These are phyloP conservation scores for Ptilonorhynchus violaceus DNA, from an alignment of 2,113 vertebrate species.

Conservation along the genomic window DNA sequence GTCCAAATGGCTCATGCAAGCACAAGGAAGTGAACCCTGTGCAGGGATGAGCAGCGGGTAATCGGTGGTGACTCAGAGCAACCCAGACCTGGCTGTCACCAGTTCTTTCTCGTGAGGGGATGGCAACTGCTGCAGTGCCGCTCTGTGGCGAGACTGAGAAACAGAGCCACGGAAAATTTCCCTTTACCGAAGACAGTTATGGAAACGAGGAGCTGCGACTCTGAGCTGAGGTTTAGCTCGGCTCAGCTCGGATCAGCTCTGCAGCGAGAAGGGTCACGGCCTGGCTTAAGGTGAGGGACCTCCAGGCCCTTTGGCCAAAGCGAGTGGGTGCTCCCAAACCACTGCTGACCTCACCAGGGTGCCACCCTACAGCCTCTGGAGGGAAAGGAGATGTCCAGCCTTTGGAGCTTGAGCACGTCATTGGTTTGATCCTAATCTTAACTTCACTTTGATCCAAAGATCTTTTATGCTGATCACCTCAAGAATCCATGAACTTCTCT, in stretches of 20 bases:
- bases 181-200: fast-evolving
- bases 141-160: slow-evolving; percentile 34
- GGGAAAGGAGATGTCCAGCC: background rate
- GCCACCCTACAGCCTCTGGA: background rate
- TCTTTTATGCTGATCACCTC: background rate
- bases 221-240: background rate
- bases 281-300: background rate
- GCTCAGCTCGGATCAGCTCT: background rate
- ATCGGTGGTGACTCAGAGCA: background rate
- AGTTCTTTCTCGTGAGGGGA: background rate
- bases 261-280: background rate
- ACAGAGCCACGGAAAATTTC: fast-evolving
- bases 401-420: background rate
- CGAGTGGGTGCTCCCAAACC: background rate
- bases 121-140: slow-evolving; percentile 41
- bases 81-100: background rate
- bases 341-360: background rate
- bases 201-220: fast-evolving
- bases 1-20: background rate
- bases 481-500: background rate
- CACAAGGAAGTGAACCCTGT: background rate
- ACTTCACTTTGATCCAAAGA: background rate
- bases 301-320: background rate
- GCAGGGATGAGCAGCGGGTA: background rate
- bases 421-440: background rate